Evolutionary conservation across 30 jellyfish, hydroid and myxozoan species (phyloP), one percentile per base, ranked within the genome.

Genomic region (Clytia hemisphaerica): DNA sequence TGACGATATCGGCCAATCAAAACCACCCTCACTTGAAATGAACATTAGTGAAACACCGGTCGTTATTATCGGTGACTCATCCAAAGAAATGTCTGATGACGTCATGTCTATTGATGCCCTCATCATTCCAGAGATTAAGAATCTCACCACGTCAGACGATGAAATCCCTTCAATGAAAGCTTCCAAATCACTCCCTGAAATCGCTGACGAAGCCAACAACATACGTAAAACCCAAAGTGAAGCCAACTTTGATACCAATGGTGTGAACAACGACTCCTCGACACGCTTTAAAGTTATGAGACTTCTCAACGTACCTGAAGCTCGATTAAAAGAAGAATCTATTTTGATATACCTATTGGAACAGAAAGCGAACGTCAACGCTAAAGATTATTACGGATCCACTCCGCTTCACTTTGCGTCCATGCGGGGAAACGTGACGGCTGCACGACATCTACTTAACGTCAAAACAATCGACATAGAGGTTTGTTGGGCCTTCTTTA

Each of bases 321-420:
- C 61, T 7, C 31, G 16, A 19, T n/a, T 28, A 4, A 49, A 51
- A 10, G 94, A 80, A 30, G 91, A 76, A 27, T 89, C 98, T 2
- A 80, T 89, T 2, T 47, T 89, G 24, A 58, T 61, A 19, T 81
- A 67, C 60, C 51, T 89, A 45, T 38, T 89, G 36, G 78, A 78
- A 30, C 46, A 75, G 34, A 75, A 76, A 58, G 99, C 99, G 1
- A 58, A 75, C 48, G 69, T 92, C 40, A 92, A 92, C 60, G 95
- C 95, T 3, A 74, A 75, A 50, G 99, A 92, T 72, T 47, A 46
- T 44, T 81, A 83, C 51, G 99, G 95, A 5, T 85, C 94, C 9
- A 77, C 99, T 6, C 94, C 99, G 9, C 77, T 92, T 24, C 99
- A 92, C 44, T 82, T 83, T 72, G 99, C 96, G 4, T 94, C 94